Conservation (phyloP, 2,888 invertebrate species). For the Epicampocera succincta region DNA sequence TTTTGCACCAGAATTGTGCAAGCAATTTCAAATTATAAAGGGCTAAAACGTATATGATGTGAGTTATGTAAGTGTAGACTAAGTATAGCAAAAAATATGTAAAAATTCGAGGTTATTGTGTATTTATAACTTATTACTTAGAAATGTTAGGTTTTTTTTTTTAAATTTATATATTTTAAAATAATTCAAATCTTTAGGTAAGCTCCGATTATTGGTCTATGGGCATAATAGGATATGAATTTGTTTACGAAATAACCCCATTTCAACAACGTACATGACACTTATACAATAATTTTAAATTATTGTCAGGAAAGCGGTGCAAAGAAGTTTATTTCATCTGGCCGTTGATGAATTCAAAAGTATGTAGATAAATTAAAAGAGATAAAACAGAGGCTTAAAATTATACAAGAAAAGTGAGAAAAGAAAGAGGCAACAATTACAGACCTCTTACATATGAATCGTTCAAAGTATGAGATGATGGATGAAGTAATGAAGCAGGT, state of each 20-base stretch:
- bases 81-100: too few relatives aligned
- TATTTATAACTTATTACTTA: too few relatives aligned
- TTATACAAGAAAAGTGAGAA: constrained; percentile 81
- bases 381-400: constrained; percentile 83
- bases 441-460: constrained; percentile 81
- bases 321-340: constrained; percentile 80
- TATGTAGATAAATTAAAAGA: constrained; percentile 88
- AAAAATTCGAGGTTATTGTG: too few relatives aligned
- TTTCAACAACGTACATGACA: constrained; percentile 85
- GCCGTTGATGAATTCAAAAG: constrained; percentile 83
- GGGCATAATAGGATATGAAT: constrained; percentile 91
- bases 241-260: constrained; percentile 89
- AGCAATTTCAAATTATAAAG: constrained; percentile 83
- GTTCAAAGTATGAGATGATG: constrained; percentile 83
- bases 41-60: constrained; percentile 84
- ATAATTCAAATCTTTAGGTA: constrained; percentile 81
- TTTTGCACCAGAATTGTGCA: constrained; percentile 92
- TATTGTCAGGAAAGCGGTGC: constrained; percentile 80
- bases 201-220: constrained; percentile 95
- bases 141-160: too few relatives aligned
- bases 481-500: too few relatives aligned
- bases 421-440: constrained; percentile 82
- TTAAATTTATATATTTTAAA: background rate
- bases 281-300: constrained; percentile 85
- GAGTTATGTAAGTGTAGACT: constrained; percentile 73